A percentile compares a stretch with the other conserved stretches of the same genome.
These are phyloP conservation scores for Deilephila porcellus DNA, from an alignment of 2,888 invertebrate genomes.

Conservation along the genomic window DNA sequence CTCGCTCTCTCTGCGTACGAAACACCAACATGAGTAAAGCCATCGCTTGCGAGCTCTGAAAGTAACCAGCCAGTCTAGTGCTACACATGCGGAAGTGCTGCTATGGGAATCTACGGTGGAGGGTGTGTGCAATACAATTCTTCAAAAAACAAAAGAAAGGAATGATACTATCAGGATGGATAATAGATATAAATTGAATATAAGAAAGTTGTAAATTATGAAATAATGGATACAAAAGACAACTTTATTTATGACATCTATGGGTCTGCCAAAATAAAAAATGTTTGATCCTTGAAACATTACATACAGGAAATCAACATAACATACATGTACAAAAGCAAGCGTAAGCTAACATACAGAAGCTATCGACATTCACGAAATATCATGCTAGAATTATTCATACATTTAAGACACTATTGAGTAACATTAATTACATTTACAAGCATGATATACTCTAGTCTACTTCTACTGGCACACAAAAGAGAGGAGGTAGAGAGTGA, in stretches of 20 bases:
- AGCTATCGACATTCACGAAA: background rate
- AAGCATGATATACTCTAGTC: background rate
- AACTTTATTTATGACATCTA: no score
- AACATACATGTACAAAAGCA: background rate
- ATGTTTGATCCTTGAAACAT: background rate
- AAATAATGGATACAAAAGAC: no score
- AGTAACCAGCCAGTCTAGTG: conserved; percentile 67
- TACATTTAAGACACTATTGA: background rate
- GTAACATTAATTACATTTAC: background rate
- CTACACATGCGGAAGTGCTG: conserved; percentile 52
- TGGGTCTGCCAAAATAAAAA: no score
- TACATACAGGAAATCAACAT: background rate
- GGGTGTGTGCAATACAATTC: background rate
- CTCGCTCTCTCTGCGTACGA: conserved; percentile 81
- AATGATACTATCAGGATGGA: no score
- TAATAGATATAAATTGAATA: no score
- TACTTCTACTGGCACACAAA: background rate
- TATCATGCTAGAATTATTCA: background rate
- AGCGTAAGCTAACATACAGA: background rate
- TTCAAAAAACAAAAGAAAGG: background rate
- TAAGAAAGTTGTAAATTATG: no score
- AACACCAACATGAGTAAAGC: conserved; percentile 81
- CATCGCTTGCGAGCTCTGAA: conserved; percentile 76
- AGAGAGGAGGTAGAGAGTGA: background rate
- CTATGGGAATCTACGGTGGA: background rate